Evolutionary conservation across 1,140 invertebrate species (phyloP).

Genomic region (Trichonephila clavata): DNA sequence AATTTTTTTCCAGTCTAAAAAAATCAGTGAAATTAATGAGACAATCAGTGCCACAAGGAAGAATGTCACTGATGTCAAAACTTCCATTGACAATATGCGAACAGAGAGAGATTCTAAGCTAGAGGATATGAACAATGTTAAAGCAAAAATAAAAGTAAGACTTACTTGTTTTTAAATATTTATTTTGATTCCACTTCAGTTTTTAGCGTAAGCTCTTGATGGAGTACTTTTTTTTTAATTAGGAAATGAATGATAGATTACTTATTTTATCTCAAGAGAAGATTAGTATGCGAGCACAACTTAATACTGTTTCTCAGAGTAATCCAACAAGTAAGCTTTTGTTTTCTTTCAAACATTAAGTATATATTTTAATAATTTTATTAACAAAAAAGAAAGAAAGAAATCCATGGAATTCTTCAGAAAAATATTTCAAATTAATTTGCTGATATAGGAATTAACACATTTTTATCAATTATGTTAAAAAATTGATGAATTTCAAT

Average conservation of each 20-base stretch:
- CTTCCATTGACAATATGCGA: constrained; percentile 97
- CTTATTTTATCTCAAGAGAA: constrained; percentile 79
- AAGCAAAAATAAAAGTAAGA: constrained; percentile 83
- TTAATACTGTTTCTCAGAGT: constrained; percentile 66
- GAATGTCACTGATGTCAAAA: constrained; percentile 94
- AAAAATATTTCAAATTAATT: too few species aligned
- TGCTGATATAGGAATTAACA: too few species aligned
- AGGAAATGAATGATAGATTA: constrained; percentile 89
- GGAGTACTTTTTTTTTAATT: constrained; percentile 77
- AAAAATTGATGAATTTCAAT: too few species aligned
- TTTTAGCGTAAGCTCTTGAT: constrained; percentile 1
- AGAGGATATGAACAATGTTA: constrained; percentile 92
- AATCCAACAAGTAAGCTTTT: constrained; percentile 77
- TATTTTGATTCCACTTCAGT: background rate
- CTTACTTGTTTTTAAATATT: background rate
- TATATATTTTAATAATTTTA: background rate
- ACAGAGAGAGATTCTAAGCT: constrained; percentile 93
- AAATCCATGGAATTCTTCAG: too few species aligned
- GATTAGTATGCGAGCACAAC: constrained; percentile 77
- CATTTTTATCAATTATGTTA: too few species aligned
- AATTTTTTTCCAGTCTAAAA: constrained; percentile 84
- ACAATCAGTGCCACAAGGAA: constrained; percentile 94
- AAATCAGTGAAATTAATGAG: constrained; percentile 91
- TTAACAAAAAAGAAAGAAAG: background rate
- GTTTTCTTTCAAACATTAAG: background rate